Evolutionary conservation across 1,140 invertebrate genomes (phyloP).

Genomic region (Sycophaga agraensis): DNA sequence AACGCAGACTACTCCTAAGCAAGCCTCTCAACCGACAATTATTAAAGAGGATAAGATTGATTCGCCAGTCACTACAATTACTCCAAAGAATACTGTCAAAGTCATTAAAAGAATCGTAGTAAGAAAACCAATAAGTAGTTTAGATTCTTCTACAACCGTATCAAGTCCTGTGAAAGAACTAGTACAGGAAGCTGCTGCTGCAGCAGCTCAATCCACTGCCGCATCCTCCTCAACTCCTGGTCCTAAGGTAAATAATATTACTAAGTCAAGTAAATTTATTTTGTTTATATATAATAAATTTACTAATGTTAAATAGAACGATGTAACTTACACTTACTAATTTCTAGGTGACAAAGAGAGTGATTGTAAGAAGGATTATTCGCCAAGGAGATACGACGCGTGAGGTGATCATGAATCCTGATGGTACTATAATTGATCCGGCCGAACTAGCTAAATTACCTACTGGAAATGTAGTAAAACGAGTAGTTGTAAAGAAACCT

Average conservation of each 20-base stretch:
- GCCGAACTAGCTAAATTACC: constrained; percentile 53
- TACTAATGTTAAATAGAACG: too few species aligned
- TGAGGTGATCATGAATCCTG: constrained; percentile 55
- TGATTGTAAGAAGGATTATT: constrained; percentile 54
- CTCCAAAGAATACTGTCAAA: constrained; percentile 45
- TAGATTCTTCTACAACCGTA: background rate
- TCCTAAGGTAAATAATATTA: constrained; percentile 32
- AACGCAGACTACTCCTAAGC: constrained; percentile 5
- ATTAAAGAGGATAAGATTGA: constrained; percentile 46
- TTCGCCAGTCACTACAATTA: background rate
- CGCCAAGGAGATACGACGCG: constrained; percentile 52
- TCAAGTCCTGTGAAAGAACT: background rate
- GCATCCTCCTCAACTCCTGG: constrained; percentile 26
- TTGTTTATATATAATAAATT: too few species aligned
- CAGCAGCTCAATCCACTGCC: constrained; percentile 8
- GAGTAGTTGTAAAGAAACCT: constrained; percentile 52
- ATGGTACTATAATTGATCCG: constrained; percentile 53
- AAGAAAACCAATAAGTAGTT: constrained; percentile 40
- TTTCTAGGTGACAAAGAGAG: constrained; percentile 42
- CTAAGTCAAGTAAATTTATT: background rate
- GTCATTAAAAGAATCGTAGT: constrained; percentile 54
- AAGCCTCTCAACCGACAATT: constrained; percentile 14
- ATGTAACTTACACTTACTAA: background rate
- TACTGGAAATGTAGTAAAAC: constrained; percentile 55
- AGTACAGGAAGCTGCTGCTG: constrained; percentile 27